These are phyloP conservation scores for Hepsetus odoe DNA, from an alignment of 2,113 vertebrate genomes.

Conservation along the genomic window DNA sequence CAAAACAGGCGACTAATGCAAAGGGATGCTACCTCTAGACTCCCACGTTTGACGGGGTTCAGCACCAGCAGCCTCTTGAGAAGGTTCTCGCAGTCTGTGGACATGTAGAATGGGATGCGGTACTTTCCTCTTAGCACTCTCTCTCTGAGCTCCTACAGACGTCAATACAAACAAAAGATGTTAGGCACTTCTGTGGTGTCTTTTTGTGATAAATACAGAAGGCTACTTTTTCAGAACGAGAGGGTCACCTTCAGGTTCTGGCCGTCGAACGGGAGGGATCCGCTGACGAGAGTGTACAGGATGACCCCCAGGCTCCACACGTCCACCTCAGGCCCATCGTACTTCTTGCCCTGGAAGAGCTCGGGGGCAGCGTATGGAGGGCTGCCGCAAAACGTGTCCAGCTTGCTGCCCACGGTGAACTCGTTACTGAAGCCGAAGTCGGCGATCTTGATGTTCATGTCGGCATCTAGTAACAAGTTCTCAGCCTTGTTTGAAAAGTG, in stretches of 20 bases:
- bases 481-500: constrained; percentile 82
- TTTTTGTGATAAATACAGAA: no score
- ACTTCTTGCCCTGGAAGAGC: constrained; percentile 97
- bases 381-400: constrained; percentile 97
- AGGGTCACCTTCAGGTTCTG: constrained; percentile 91
- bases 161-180: no score
- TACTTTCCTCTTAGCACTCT: constrained; percentile 94
- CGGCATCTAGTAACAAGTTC: constrained; percentile 93
- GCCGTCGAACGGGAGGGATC: constrained; percentile 93
- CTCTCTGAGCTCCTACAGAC: constrained; percentile 88
- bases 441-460: constrained; percentile 99
- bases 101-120: constrained; percentile 99
- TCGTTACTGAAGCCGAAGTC: constrained; percentile 99
- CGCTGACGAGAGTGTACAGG: constrained; percentile 94
- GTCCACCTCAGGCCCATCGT: constrained; percentile 94
- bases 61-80: constrained; percentile 95
- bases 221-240: not conserved
- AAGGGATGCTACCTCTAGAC: constrained; percentile 84
- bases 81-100: constrained; percentile 98
- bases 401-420: constrained; percentile 93
- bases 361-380: constrained; percentile 94
- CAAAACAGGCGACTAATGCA: not conserved
- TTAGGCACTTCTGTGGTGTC: no score
- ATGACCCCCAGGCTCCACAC: constrained; percentile 98
- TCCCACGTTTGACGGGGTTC: constrained; percentile 94